Evolutionary conservation across 2,888 invertebrate species (phyloP).

Genomic region (Lasioglossum calceatum): DNA sequence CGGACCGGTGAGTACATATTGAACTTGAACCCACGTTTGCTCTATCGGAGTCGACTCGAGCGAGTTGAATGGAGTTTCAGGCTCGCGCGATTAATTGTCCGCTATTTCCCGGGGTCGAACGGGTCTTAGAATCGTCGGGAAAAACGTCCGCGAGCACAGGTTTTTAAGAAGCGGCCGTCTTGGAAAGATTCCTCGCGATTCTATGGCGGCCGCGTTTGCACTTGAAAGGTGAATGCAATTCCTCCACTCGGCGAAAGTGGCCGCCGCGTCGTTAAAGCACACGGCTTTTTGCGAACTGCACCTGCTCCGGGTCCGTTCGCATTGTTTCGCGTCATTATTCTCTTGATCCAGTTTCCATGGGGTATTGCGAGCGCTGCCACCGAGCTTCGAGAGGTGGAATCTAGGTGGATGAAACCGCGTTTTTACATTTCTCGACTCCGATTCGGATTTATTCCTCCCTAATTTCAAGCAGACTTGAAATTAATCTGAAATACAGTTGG

Average conservation of each 20-base stretch:
- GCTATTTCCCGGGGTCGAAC: not conserved
- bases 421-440: not conserved
- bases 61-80: not conserved
- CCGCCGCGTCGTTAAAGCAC: constrained; percentile 68
- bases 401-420: not conserved
- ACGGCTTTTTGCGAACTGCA: constrained; percentile 52
- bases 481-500: too few relatives aligned
- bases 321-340: constrained; percentile 78
- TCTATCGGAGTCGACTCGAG: not conserved
- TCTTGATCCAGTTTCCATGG: constrained; percentile 76
- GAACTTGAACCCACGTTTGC: not conserved
- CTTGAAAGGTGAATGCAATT: constrained; percentile 51
- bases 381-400: not conserved
- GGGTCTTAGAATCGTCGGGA: not conserved
- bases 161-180: constrained; percentile 15
- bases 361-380: not conserved
- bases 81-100: not conserved
- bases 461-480: too few relatives aligned
- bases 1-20: not conserved
- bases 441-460: not conserved
- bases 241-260: constrained; percentile 17
- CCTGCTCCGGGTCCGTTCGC: constrained; percentile 54
- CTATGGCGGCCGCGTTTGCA: not conserved
- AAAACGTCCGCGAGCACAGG: not conserved
- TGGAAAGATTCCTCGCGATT: not conserved